Conservation (phyloP, 2,888 invertebrate genomes). For the Patella pellucida region DNA sequence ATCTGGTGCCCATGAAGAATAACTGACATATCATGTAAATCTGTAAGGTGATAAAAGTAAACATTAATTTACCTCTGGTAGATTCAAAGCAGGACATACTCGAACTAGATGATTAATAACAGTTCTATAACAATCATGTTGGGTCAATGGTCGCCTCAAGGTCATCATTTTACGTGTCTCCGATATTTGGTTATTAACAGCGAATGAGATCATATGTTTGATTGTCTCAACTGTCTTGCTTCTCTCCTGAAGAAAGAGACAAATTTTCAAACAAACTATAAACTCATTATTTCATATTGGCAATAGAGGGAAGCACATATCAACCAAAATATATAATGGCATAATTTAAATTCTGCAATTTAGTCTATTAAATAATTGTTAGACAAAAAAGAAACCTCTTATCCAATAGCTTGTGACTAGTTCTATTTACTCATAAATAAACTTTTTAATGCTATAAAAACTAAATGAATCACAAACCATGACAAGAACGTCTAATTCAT, state of each 20-base stretch:
- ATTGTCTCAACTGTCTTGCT: slow-evolving; percentile 61
- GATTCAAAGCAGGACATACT: slow-evolving; percentile 66
- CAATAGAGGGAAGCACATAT: too few species aligned
- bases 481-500: slow-evolving; percentile 13
- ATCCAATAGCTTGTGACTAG: too few species aligned
- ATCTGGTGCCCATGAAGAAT: too few species aligned
- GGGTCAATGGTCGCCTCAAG: slow-evolving; percentile 50
- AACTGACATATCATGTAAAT: too few species aligned
- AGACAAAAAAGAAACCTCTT: too few species aligned
- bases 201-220: slow-evolving; percentile 60
- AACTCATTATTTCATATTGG: too few species aligned
- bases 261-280: not conserved
- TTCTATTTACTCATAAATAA: too few species aligned
- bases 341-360: too few species aligned
- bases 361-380: too few species aligned
- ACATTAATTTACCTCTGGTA: slow-evolving; percentile 66
- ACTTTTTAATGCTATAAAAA: too few species aligned
- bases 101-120: slow-evolving; percentile 64
- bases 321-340: too few species aligned
- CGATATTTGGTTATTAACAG: slow-evolving; percentile 51
- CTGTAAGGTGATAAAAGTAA: too few species aligned
- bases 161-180: slow-evolving; percentile 38
- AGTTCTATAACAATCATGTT: slow-evolving; percentile 69
- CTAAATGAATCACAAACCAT: not conserved
- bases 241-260: slow-evolving; percentile 55